Conservation (phyloP, 2,888 invertebrate genomes). For the Mystacides longicornis region DNA sequence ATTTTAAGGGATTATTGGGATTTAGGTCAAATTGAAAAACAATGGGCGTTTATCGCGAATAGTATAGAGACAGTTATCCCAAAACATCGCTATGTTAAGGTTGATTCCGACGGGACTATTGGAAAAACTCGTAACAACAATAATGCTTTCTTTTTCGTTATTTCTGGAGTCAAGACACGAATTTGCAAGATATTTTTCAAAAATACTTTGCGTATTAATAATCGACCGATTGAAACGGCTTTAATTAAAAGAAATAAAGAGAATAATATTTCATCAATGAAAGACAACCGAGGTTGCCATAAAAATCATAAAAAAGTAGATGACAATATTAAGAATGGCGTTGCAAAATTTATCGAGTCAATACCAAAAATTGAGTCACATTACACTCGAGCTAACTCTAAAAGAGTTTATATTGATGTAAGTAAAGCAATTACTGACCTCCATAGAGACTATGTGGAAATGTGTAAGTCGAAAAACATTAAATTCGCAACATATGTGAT, state of each 20-base stretch:
- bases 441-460: not conserved
- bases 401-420: not conserved
- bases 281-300: not conserved
- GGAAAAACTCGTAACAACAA: not conserved
- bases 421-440: not conserved
- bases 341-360: not conserved
- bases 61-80: no score
- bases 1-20: no score
- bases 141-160: not conserved
- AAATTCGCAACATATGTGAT: not conserved
- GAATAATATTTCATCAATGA: not conserved
- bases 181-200: constrained; percentile 1
- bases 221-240: not conserved
- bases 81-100: no score
- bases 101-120: not conserved
- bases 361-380: not conserved
- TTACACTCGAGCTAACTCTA: not conserved
- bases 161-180: not conserved
- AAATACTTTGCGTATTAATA: no score
- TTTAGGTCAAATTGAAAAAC: no score
- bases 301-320: not conserved
- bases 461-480: not conserved
- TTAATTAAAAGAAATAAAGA: not conserved
- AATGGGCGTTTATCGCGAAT: no score
- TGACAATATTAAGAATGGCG: not conserved